phyloP scores from a whole-genome alignment of 2,797 vertebrate species.

The Vespertilio murinus region DNA sequence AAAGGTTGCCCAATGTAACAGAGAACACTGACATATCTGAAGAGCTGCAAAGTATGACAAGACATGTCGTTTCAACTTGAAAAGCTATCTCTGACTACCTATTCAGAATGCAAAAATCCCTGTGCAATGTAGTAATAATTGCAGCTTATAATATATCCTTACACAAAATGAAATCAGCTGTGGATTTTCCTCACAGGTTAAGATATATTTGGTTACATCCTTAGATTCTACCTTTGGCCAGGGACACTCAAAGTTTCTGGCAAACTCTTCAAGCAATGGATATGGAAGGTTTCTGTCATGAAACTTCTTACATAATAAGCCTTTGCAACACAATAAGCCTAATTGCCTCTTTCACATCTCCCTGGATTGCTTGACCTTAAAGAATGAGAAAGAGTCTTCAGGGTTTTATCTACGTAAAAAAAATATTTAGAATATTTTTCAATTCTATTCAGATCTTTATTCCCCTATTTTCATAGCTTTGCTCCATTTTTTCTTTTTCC shows the following conservation, averaged over 20 bases:
- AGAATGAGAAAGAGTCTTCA: background rate
- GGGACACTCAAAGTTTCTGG: background rate
- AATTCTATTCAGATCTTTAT: background rate
- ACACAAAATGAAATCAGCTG: conserved; percentile 70
- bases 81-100: conserved; percentile 63
- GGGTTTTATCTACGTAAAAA: background rate
- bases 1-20: background rate
- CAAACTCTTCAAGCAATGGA: background rate
- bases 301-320: background rate
- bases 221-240: conserved; percentile 2
- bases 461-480: background rate
- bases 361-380: background rate
- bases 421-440: background rate
- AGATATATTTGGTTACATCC: conserved; percentile 28
- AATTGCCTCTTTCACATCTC: background rate
- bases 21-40: conserved; percentile 34
- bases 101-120: conserved; percentile 25
- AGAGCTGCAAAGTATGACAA: conserved; percentile 66
- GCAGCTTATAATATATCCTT: background rate
- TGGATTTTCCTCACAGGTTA: conserved; percentile 60
- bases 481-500: background rate
- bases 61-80: conserved; percentile 63
- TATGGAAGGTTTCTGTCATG: background rate
- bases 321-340: background rate
- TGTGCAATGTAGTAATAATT: conserved; percentile 2